Evolutionary conservation across 2,797 vertebrate species (phyloP).

Genomic region (Sphenopsis melanotis): DNA sequence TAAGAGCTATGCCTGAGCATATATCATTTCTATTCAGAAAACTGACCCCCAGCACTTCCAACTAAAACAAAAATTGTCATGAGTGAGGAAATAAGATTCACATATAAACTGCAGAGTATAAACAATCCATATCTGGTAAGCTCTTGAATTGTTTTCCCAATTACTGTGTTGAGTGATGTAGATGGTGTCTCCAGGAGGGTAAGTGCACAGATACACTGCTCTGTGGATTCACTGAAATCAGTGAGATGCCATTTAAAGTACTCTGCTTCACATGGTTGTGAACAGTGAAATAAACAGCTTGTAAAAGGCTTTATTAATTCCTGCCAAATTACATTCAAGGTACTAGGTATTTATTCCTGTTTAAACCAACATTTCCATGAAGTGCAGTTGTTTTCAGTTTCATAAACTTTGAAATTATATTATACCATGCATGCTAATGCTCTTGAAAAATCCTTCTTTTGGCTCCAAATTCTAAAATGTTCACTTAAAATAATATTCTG

Average conservation of each 20-base stretch:
- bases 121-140: neutral
- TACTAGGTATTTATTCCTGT: neutral
- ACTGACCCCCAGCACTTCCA: neutral
- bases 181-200: neutral
- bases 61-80: neutral
- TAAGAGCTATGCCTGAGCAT: neutral
- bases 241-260: neutral
- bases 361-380: neutral
- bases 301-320: neutral
- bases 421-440: neutral
- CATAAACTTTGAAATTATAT: neutral
- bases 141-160: neutral
- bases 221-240: neutral
- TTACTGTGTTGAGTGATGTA: neutral
- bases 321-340: neutral
- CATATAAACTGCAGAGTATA: neutral
- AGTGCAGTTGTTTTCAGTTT: neutral
- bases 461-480: neutral
- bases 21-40: neutral
- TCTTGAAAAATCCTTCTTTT: slow-evolving; percentile 4
- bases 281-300: neutral
- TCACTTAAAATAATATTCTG: neutral
- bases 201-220: neutral
- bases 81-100: neutral
- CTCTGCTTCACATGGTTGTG: neutral